These are phyloP conservation scores for Spheniscus humboldti DNA, from an alignment of 2,797 vertebrate species.

Conservation along the genomic window DNA sequence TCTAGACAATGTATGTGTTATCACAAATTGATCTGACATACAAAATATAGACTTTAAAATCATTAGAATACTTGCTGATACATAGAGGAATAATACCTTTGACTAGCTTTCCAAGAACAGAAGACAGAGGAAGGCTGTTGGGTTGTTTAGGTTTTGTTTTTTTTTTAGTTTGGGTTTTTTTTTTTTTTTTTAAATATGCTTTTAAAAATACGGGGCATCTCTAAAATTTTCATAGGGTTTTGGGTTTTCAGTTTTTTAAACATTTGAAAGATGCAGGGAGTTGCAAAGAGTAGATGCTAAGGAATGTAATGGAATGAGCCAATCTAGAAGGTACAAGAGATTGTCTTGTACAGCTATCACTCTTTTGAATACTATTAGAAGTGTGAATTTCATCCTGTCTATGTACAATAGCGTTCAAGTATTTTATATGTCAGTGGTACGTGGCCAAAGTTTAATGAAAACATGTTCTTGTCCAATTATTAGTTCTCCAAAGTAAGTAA, in stretches of 20 bases:
- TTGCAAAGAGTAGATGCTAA: not conserved
- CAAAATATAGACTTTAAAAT: not conserved
- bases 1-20: not conserved
- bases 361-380: not conserved
- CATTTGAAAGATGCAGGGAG: not conserved
- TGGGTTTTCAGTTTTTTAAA: rapidly evolving
- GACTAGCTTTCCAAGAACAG: not conserved
- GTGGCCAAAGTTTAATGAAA: not conserved
- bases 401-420: not conserved
- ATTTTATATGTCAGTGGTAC: not conserved
- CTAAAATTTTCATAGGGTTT: not conserved
- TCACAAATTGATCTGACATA: not conserved
- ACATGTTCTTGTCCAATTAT: not conserved
- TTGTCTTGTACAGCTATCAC: not conserved
- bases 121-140: not conserved
- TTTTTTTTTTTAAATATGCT: not conserved
- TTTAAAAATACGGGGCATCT: not conserved
- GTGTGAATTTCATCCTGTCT: not conserved
- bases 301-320: not conserved
- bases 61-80: not conserved
- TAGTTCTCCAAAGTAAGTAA: not conserved
- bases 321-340: not conserved
- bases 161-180: not conserved
- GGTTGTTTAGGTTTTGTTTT: not conserved
- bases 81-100: not conserved